Percentiles rank a stretch among this genome's conserved stretches.
These are phyloP conservation scores for Coccyzus lansbergi DNA, from an alignment of 2,797 vertebrate species.

Conservation along the genomic window DNA sequence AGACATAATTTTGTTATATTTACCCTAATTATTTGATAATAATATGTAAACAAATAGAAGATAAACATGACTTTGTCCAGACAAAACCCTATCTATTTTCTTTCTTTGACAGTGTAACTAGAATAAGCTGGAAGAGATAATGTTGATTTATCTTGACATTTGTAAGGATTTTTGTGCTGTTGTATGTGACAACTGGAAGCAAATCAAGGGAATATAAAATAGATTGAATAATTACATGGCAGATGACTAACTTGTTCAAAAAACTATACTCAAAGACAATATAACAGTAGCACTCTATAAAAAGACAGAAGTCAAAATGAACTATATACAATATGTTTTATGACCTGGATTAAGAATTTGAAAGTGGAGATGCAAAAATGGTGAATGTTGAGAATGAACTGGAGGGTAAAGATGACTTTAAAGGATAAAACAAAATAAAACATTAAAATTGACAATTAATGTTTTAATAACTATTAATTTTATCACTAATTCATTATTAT, in stretches of 20 bases:
- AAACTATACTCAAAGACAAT: background rate
- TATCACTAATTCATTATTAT: too few species aligned
- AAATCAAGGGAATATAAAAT: background rate
- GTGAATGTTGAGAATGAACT: background rate
- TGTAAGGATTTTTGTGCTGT: conserved; percentile 2
- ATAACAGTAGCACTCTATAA: background rate
- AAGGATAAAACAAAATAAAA: background rate
- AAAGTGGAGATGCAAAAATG: background rate
- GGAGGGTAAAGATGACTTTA: background rate
- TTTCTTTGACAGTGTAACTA: background rate
- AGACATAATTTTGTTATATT: background rate
- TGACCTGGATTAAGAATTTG: background rate
- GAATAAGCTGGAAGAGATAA: background rate
- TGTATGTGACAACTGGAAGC: background rate
- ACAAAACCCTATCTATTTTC: background rate
- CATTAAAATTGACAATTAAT: background rate
- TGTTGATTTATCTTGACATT: background rate
- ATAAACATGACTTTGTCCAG: background rate
- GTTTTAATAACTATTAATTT: too few species aligned
- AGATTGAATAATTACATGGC: background rate
- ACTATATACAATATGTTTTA: background rate
- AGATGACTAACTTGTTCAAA: background rate
- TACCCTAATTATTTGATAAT: background rate
- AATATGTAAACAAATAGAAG: background rate
- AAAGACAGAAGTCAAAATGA: background rate